Evolutionary conservation across 2,888 invertebrate genomes (phyloP).

Genomic region (Drosophila tripunctata): DNA sequence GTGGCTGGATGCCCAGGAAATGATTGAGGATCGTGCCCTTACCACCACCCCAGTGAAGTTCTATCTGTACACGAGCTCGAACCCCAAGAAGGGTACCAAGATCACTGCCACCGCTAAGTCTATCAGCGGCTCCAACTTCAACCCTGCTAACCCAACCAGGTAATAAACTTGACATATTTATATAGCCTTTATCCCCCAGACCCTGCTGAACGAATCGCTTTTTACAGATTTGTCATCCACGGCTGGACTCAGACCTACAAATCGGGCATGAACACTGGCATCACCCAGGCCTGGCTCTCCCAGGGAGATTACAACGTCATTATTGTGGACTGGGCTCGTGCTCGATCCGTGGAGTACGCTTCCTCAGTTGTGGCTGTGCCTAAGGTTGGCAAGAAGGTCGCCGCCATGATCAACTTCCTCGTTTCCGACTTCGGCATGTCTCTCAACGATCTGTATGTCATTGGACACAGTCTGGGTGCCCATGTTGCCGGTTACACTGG

Average conservation of each 20-base stretch:
- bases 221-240: slow-evolving; percentile 85
- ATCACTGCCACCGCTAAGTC: slow-evolving; percentile 53
- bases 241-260: slow-evolving; percentile 86
- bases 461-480: slow-evolving; percentile 87
- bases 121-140: slow-evolving; percentile 59
- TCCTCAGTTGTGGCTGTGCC: slow-evolving; percentile 85
- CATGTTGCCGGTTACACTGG: slow-evolving; percentile 87
- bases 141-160: slow-evolving; percentile 59
- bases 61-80: slow-evolving; percentile 71
- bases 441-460: slow-evolving; percentile 85
- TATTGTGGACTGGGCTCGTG: slow-evolving; percentile 87
- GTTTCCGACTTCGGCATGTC: slow-evolving; percentile 84
- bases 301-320: slow-evolving; percentile 86
- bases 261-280: slow-evolving; percentile 77
- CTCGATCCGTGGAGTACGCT: slow-evolving; percentile 86
- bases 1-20: slow-evolving; percentile 43
- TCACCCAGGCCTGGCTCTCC: slow-evolving; percentile 85
- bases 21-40: slow-evolving; percentile 37
- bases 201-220: too few relatives aligned
- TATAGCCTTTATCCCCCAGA: neutral
- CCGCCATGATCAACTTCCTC: slow-evolving; percentile 82
- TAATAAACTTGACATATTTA: neutral
- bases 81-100: slow-evolving; percentile 60
- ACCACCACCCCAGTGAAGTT: slow-evolving; percentile 55
- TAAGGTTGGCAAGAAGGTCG: slow-evolving; percentile 75